A percentile compares a stretch with the other conserved stretches of the same genome.
Evolutionary conservation across 2,797 vertebrate species (phyloP).

Genomic region (Dromococcyx pavoninus): DNA sequence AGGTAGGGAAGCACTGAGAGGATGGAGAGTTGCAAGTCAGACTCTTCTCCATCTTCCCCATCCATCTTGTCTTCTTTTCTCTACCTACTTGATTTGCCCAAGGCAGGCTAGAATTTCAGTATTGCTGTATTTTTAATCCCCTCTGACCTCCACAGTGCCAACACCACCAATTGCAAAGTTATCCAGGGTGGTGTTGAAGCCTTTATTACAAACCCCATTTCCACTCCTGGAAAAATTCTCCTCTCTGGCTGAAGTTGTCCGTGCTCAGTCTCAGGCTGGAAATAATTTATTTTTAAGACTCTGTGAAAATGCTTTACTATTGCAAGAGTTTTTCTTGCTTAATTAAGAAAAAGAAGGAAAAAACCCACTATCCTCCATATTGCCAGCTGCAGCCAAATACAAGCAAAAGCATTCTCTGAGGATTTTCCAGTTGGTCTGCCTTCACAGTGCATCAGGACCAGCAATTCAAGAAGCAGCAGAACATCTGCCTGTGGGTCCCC

Average conservation of each 20-base stretch:
- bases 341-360: not conserved
- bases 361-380: not conserved
- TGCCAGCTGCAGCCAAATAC: not conserved
- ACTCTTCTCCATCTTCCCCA: not conserved
- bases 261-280: not conserved
- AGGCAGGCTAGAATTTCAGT: not conserved
- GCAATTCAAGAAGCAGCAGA: not conserved
- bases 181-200: not conserved
- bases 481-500: not conserved
- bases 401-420: not conserved
- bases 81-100: not conserved
- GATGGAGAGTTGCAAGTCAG: not conserved
- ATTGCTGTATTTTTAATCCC: not conserved
- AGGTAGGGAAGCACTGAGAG: not conserved
- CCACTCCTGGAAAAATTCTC: not conserved
- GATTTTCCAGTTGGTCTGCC: not conserved
- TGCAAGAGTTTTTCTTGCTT: not conserved
- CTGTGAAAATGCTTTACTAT: not conserved
- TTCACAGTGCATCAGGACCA: not conserved
- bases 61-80: not conserved
- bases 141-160: not conserved
- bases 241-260: not conserved
- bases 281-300: not conserved
- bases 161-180: not conserved
- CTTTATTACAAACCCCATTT: slow-evolving; percentile 12